Conservation (phyloP, 2,888 invertebrate genomes). For the Ophioninae sp. region DNA sequence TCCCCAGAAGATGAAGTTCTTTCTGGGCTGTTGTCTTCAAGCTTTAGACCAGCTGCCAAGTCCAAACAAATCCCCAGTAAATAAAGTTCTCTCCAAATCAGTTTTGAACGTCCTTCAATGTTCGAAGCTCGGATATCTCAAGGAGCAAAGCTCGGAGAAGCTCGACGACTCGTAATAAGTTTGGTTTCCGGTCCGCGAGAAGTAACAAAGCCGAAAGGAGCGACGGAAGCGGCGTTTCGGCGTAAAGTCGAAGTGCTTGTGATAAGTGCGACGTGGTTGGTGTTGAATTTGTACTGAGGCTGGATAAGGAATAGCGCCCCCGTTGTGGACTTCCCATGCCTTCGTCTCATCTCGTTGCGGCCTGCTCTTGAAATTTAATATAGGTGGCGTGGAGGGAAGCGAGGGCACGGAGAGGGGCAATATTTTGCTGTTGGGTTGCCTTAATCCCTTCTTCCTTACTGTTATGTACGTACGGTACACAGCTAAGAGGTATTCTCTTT, state of each 20-base stretch:
- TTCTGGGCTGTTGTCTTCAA: too few species aligned
- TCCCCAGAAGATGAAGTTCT: too few species aligned
- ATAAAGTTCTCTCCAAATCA: too few species aligned
- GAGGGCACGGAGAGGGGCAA: neutral
- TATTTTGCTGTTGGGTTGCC: slow-evolving; percentile 36
- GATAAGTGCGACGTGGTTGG: slow-evolving; percentile 64
- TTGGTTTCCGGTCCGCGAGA: neutral
- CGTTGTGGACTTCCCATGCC: slow-evolving; percentile 19
- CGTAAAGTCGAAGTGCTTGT: slow-evolving; percentile 40
- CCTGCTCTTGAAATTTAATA: slow-evolving; percentile 66
- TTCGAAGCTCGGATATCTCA: too few species aligned
- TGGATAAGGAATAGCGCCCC: slow-evolving; percentile 69
- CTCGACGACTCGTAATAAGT: too few species aligned
- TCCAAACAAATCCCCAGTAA: too few species aligned
- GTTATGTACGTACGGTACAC: slow-evolving; percentile 27
- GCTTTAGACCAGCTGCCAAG: too few species aligned
- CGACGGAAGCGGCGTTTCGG: slow-evolving; percentile 12
- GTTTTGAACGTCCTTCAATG: too few species aligned
- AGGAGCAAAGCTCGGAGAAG: too few species aligned
- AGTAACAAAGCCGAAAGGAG: neutral
- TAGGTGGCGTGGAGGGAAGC: slow-evolving; percentile 68
- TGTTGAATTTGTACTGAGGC: slow-evolving; percentile 78
- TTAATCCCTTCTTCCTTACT: slow-evolving; percentile 74
- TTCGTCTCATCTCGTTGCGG: slow-evolving; percentile 54
- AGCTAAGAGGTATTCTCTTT: slow-evolving; percentile 20